Conservation (phyloP, 2,113 vertebrate species). For the Lanius collurio region DNA sequence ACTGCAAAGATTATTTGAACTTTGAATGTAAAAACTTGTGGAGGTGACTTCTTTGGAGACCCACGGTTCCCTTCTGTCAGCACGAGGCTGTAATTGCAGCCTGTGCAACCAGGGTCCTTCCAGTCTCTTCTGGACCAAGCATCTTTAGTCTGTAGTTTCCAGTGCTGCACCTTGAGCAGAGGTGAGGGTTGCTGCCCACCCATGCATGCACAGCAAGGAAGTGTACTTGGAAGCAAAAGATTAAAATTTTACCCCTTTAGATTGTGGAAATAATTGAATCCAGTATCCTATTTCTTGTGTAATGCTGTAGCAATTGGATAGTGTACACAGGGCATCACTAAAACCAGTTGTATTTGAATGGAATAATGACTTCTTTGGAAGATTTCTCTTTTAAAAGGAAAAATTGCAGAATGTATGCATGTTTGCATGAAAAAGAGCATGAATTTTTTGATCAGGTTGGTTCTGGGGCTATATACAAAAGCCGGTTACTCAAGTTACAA, state of each 20-base stretch:
- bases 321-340: background rate
- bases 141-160: background rate
- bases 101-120: background rate
- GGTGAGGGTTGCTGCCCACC: background rate
- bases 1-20: background rate
- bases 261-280: background rate
- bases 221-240: accelerated
- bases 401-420: background rate
- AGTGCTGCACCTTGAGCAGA: background rate
- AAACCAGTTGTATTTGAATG: background rate
- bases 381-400: background rate
- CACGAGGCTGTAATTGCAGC: background rate
- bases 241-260: background rate
- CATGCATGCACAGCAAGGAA: background rate
- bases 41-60: background rate
- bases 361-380: background rate
- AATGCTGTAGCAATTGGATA: background rate
- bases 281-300: background rate
- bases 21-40: background rate
- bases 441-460: background rate
- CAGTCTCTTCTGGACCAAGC: background rate
- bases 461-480: background rate
- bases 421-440: background rate
- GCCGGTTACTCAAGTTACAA: background rate
- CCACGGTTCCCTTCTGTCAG: background rate